phyloP scores from a whole-genome alignment of 2,888 invertebrate species.

The Achlya flavicornis region DNA sequence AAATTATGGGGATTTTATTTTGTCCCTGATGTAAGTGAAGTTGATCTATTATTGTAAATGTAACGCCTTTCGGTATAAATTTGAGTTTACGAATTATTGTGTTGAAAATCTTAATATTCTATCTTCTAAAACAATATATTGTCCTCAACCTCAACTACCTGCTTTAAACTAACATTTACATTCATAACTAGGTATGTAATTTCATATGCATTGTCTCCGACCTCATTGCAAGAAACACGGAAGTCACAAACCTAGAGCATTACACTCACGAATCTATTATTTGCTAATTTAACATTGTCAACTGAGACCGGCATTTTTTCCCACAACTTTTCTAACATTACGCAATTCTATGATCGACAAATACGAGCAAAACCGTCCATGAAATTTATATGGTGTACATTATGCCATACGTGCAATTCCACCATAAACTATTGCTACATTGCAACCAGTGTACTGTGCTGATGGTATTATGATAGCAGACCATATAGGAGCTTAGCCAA shows the following conservation, averaged over 20 bases:
- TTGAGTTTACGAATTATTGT: not conserved
- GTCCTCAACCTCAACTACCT: not conserved
- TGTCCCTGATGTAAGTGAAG: too few species aligned
- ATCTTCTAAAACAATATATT: not conserved
- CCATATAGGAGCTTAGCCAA: constrained; percentile 43
- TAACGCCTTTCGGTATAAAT: not conserved
- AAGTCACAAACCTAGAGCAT: not conserved
- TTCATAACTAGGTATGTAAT: not conserved
- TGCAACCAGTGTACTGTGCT: constrained; percentile 26
- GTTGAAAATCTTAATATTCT: not conserved
- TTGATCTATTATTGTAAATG: too few species aligned
- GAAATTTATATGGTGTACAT: constrained; percentile 23
- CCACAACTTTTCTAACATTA: constrained; percentile 29
- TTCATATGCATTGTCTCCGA: not conserved
- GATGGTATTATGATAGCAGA: constrained; percentile 52
- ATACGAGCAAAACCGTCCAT: constrained; percentile 23
- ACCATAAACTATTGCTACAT: constrained; percentile 25
- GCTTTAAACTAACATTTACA: not conserved
- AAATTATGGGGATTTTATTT: too few species aligned
- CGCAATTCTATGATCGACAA: constrained; percentile 31
- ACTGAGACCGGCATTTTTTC: constrained; percentile 25
- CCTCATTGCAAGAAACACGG: not conserved
- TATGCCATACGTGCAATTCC: constrained; percentile 37
- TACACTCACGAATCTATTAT: not conserved
- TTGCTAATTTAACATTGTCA: constrained; percentile 2